Evolutionary conservation across 2,113 vertebrate genomes (phyloP).

Genomic region (Regulus satrapa): DNA sequence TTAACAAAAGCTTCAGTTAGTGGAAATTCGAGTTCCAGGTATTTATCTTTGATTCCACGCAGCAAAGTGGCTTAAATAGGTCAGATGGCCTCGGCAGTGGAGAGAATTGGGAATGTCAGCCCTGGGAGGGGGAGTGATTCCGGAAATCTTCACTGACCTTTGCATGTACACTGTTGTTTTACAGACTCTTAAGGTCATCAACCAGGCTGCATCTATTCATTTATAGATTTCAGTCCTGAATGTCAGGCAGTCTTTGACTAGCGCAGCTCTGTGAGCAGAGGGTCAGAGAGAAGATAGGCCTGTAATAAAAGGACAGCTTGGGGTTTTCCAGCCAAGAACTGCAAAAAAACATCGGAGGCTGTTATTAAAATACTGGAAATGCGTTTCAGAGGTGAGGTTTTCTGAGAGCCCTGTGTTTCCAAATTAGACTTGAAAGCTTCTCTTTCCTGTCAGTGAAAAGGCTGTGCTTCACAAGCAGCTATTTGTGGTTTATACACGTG

Average conservation of each 20-base stretch:
- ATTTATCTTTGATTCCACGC: neutral
- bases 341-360: neutral
- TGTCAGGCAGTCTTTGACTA: constrained; percentile 10
- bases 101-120: constrained; percentile 24
- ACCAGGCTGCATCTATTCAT: neutral
- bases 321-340: neutral
- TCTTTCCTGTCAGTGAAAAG: neutral
- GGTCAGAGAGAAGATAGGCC: neutral
- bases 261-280: neutral
- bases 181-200: constrained; percentile 63
- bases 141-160: constrained; percentile 58
- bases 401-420: neutral
- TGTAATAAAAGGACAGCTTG: neutral
- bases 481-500: neutral
- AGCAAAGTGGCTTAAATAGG: neutral
- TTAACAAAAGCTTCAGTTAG: neutral
- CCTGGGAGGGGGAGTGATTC: neutral
- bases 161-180: constrained; percentile 16
- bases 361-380: neutral
- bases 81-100: neutral
- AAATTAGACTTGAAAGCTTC: neutral
- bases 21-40: neutral
- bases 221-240: constrained; percentile 37
- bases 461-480: neutral
- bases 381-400: neutral